A percentile compares a stretch with the other conserved stretches of the same genome.
These are phyloP conservation scores for Cantharis nigra DNA, from an alignment of 2,888 invertebrate genomes.

Conservation along the genomic window DNA sequence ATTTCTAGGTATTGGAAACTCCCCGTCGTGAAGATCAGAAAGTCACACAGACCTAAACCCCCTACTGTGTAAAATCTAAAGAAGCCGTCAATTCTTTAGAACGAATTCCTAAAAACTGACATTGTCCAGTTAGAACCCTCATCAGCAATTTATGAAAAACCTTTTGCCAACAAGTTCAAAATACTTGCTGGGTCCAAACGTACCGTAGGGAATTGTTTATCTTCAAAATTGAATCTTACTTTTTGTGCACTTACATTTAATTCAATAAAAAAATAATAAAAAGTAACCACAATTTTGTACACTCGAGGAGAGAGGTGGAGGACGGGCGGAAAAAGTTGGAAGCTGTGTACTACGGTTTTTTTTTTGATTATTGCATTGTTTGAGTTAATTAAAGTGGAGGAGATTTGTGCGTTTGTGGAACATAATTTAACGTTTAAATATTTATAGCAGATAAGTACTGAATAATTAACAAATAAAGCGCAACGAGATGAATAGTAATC, in stretches of 20 bases:
- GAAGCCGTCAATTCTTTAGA: conserved; percentile 36
- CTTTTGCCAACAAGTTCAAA: conserved; percentile 35
- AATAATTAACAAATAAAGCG: conserved; percentile 8
- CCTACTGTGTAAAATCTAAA: conserved; percentile 35
- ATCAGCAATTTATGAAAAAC: conserved; percentile 37
- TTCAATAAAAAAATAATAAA: neutral
- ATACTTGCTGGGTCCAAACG: conserved; percentile 31
- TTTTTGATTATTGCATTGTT: neutral
- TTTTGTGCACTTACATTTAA: neutral
- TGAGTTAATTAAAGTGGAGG: neutral
- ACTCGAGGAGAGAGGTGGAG: neutral
- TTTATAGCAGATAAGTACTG: neutral
- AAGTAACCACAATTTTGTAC: neutral
- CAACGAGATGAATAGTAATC: conserved; percentile 17
- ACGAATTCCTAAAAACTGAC: conserved; percentile 39
- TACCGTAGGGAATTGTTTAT: conserved; percentile 32
- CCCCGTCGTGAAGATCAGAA: conserved; percentile 33
- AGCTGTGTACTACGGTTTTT: neutral
- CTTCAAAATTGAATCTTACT: conserved; percentile 23
- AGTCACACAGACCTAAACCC: conserved; percentile 35
- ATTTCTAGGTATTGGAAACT: conserved; percentile 28
- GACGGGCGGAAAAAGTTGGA: neutral
- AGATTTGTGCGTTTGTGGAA: neutral
- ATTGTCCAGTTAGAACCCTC: conserved; percentile 35
- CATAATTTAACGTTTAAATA: neutral